These are phyloP conservation scores for Eutrigla gurnardus DNA, from an alignment of 2,797 vertebrate genomes.

Conservation along the genomic window DNA sequence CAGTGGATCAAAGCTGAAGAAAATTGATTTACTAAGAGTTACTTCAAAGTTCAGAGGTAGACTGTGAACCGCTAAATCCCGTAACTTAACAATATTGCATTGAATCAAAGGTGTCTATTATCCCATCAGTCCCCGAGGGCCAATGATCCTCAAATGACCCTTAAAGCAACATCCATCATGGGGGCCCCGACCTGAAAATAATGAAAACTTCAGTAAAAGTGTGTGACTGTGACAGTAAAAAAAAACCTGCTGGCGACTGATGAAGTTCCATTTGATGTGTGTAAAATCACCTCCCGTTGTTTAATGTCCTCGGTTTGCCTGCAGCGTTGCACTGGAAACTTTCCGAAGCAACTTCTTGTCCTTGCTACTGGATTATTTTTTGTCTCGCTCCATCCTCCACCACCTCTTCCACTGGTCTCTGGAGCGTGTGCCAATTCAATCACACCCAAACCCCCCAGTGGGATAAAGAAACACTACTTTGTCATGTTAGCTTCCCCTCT, in stretches of 20 bases:
- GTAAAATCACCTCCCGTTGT: constrained; percentile 42
- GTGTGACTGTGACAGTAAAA: constrained; percentile 15
- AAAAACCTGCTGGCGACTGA: constrained; percentile 37
- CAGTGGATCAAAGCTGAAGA: constrained; percentile 2
- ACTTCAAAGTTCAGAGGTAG: constrained; percentile 1
- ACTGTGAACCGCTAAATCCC: neutral
- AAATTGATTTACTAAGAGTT: neutral
- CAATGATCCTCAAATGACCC: constrained; percentile 11
- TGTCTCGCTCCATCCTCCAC: constrained; percentile 42
- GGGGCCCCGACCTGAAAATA: constrained; percentile 24
- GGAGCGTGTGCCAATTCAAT: constrained; percentile 50
- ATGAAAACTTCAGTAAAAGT: constrained; percentile 23
- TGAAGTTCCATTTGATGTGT: constrained; percentile 45
- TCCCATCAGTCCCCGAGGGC: constrained; percentile 2
- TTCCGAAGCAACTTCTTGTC: constrained; percentile 44
- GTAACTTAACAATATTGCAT: neutral
- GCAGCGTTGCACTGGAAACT: constrained; percentile 39
- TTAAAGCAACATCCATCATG: constrained; percentile 30
- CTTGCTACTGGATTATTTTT: constrained; percentile 41
- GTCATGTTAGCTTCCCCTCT: constrained; percentile 60
- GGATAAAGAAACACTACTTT: constrained; percentile 68
- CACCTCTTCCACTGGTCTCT: constrained; percentile 29
- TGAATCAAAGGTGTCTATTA: constrained; percentile 20
- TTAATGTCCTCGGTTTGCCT: constrained; percentile 54
- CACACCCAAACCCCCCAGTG: constrained; percentile 33